Base-by-base conservation (phyloP, 1,140 invertebrate species). In the Philotrypesis tridentata region DNA sequence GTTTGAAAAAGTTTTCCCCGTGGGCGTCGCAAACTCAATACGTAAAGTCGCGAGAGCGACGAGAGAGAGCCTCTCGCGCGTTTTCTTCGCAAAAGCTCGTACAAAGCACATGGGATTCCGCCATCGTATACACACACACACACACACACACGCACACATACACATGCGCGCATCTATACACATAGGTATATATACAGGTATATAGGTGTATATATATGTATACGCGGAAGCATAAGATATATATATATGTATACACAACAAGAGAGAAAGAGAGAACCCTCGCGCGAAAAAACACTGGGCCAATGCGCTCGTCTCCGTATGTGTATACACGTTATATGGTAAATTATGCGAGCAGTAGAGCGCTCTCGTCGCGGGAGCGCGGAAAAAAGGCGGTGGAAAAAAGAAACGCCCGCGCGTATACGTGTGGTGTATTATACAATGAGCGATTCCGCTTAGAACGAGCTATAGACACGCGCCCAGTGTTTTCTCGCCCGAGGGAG, bases 81-180 rank as follows among this genome's bases (percentile, higher is more conserved):
- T 75, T 81, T 67, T 43, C 23, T 43, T 77, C n/a, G 74, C 29
- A 65, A n/a, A n/a, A 79, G 40, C 14, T 82, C 65, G 70, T 82
- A 78, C 60, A 72, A 73, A 82, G 27, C 48, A 73, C 75, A 72
- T 55, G 33, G 67, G 43, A 70, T 40, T 68, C 23, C 61, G 29
- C 76, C 4, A 40, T 37, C 14, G 29, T n/a, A 63, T 25, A 31
- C 40, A 33, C n/a, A n/a, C n/a, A n/a, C n/a, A n/a, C n/a, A n/a
- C n/a, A n/a, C n/a, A n/a, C n/a, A n/a, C n/a, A n/a, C n/a, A n/a
- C n/a, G n/a, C n/a, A n/a, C n/a, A n/a, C n/a, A n/a, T n/a, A n/a
- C n/a, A n/a, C n/a, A n/a, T n/a, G n/a, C n/a, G n/a, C n/a, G n/a
- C n/a, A n/a, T n/a, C n/a, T n/a, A n/a, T n/a, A n/a, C n/a, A n/a